phyloP scores from a whole-genome alignment of 92 coral and sea anemone genomes.

The Scolanthus callimorphus region DNA sequence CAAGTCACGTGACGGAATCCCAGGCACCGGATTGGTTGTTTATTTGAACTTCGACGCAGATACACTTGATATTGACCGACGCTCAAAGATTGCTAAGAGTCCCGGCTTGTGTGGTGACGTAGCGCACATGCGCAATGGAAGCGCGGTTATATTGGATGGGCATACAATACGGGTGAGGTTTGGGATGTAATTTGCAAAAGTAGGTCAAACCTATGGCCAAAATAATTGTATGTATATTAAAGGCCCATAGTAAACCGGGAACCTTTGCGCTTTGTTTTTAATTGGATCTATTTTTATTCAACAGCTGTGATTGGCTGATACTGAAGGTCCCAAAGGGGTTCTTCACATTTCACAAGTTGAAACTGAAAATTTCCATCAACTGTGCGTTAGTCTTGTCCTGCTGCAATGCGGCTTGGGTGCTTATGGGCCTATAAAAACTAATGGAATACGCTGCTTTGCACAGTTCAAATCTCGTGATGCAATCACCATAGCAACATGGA shows the following conservation, averaged over 20 bases:
- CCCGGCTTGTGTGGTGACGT: constrained; percentile 70
- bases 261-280: too few relatives aligned
- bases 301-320: too few relatives aligned
- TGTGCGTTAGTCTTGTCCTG: not conserved
- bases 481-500: constrained; percentile 82
- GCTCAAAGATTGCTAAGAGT: constrained; percentile 52
- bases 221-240: too few relatives aligned
- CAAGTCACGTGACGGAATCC: constrained; percentile 11
- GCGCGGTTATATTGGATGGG: constrained; percentile 56
- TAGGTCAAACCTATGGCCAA: too few relatives aligned
- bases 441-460: not conserved
- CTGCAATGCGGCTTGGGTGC: too few relatives aligned
- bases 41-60: constrained; percentile 63
- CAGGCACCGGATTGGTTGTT: constrained; percentile 43
- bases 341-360: too few relatives aligned
- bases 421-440: too few relatives aligned
- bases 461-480: constrained; percentile 81
- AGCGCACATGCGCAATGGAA: constrained; percentile 56
- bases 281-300: too few relatives aligned
- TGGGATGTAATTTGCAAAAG: too few relatives aligned
- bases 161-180: constrained; percentile 46
- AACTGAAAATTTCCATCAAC: too few relatives aligned
- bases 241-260: too few relatives aligned
- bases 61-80: constrained; percentile 34
- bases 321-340: too few relatives aligned